Evolutionary conservation across 2,888 invertebrate genomes (phyloP).

Genomic region (Torymus auratus): DNA sequence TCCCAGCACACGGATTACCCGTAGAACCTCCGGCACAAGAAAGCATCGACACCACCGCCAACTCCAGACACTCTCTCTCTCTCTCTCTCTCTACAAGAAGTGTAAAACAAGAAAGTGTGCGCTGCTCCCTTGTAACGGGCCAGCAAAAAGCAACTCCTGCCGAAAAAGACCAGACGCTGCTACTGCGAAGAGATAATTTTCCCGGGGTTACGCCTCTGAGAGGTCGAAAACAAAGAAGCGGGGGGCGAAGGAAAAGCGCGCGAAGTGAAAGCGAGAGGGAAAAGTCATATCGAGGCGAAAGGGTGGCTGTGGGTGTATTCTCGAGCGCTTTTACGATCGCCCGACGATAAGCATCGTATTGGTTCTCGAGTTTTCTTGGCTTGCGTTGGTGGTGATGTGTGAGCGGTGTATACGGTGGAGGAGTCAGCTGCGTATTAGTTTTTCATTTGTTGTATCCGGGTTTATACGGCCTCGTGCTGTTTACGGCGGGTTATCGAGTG

Average conservation of each 20-base stretch:
- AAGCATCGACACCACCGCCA: too few relatives aligned
- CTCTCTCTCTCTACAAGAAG: slow-evolving; percentile 14
- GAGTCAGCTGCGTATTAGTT: slow-evolving; percentile 5
- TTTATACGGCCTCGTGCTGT: not conserved
- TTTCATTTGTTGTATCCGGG: slow-evolving; percentile 9
- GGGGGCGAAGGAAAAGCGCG: slow-evolving; percentile 6
- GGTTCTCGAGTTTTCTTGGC: not conserved
- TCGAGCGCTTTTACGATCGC: slow-evolving; percentile 2
- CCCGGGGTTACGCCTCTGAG: slow-evolving; percentile 26
- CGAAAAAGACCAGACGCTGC: too few relatives aligned
- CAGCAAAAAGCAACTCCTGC: too few relatives aligned
- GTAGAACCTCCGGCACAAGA: too few relatives aligned
- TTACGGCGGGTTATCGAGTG: too few relatives aligned
- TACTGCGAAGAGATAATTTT: slow-evolving; percentile 25
- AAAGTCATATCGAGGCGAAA: not conserved
- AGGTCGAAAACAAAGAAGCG: slow-evolving; percentile 14
- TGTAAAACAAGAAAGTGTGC: slow-evolving; percentile 26
- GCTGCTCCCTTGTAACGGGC: too few relatives aligned
- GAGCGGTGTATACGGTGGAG: too few relatives aligned
- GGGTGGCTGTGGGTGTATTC: not conserved
- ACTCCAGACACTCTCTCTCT: not conserved
- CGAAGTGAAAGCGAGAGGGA: slow-evolving; percentile 22
- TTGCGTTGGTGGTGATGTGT: too few relatives aligned
- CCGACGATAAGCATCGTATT: slow-evolving; percentile 21
- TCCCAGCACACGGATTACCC: too few relatives aligned